Conservation (phyloP, 2,113 vertebrate genomes). For the Siniperca knerii region DNA sequence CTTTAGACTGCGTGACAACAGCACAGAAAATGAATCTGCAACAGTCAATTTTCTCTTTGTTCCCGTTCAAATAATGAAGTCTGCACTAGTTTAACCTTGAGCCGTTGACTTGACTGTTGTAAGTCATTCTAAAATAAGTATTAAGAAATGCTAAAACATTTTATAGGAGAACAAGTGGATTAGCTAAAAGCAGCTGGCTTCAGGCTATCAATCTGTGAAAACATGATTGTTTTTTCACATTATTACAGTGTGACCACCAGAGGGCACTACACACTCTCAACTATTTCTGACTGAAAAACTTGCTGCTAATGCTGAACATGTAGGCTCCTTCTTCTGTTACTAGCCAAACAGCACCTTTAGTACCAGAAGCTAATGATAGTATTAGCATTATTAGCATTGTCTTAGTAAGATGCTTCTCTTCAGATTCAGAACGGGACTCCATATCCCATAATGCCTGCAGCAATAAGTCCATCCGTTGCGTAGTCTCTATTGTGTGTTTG, state of each 20-base stretch:
- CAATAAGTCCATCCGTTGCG: background rate
- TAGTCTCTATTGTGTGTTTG: conserved; percentile 48
- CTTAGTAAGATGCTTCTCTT: background rate
- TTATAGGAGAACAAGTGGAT: background rate
- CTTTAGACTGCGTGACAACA: background rate
- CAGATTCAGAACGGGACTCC: conserved; percentile 26
- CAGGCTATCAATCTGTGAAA: background rate
- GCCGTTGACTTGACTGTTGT: background rate
- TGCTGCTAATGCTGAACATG: background rate
- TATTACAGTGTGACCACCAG: conserved; percentile 2
- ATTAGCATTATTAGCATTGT: background rate
- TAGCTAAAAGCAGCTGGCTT: background rate
- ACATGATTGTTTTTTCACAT: background rate
- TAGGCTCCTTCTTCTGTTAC: background rate
- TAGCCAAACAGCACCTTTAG: background rate
- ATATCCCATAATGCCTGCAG: conserved; percentile 63
- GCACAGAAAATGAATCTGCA: background rate
- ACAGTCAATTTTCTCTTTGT: no score
- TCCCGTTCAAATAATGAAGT: background rate
- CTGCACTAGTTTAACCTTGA: background rate
- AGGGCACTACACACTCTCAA: background rate
- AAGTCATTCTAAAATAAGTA: no score
- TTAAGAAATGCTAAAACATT: background rate
- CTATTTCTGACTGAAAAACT: background rate
- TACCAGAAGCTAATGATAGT: background rate